These are phyloP conservation scores for Coptodon rendalli DNA, from an alignment of 2,113 vertebrate species.

Conservation along the genomic window DNA sequence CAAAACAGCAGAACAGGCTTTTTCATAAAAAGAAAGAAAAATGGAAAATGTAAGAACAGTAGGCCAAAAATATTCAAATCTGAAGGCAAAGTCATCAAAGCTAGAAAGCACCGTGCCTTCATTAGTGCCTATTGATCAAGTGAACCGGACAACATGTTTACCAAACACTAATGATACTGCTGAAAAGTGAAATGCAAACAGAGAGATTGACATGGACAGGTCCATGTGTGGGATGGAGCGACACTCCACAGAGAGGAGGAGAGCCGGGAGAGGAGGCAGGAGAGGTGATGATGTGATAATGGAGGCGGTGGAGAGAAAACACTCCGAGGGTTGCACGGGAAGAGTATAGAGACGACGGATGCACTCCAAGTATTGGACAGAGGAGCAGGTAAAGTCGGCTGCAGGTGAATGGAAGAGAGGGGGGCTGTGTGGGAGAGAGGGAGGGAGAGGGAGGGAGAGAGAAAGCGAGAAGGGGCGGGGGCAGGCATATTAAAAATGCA, in stretches of 20 bases:
- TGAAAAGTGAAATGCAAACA: constrained; percentile 42
- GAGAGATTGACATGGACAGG: constrained; percentile 26
- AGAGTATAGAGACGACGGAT: constrained; percentile 36
- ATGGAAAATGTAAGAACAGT: background rate
- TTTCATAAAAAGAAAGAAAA: background rate
- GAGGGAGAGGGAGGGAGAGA: background rate
- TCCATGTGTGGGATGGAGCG: constrained; percentile 41
- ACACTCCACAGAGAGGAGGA: constrained; percentile 34
- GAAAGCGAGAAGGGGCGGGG: background rate
- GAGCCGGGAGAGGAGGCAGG: background rate
- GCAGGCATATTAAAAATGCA: constrained; percentile 93
- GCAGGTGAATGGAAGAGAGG: constrained; percentile 33
- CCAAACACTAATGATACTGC: constrained; percentile 43
- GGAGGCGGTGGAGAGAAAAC: constrained; percentile 45
- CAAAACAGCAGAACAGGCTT: background rate
- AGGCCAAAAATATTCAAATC: background rate
- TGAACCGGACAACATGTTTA: constrained; percentile 42
- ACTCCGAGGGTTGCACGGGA: constrained; percentile 8
- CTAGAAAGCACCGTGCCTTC: background rate
- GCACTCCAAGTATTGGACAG: constrained; percentile 32
- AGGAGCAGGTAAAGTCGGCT: constrained; percentile 50
- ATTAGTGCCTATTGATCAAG: constrained; percentile 42
- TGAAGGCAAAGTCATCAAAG: background rate
- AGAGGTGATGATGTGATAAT: constrained; percentile 51
- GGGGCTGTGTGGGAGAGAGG: background rate